Evolutionary conservation across 2,113 vertebrate genomes (phyloP), one percentile per base, ranked within the genome.

Genomic region (Gambusia affinis): DNA sequence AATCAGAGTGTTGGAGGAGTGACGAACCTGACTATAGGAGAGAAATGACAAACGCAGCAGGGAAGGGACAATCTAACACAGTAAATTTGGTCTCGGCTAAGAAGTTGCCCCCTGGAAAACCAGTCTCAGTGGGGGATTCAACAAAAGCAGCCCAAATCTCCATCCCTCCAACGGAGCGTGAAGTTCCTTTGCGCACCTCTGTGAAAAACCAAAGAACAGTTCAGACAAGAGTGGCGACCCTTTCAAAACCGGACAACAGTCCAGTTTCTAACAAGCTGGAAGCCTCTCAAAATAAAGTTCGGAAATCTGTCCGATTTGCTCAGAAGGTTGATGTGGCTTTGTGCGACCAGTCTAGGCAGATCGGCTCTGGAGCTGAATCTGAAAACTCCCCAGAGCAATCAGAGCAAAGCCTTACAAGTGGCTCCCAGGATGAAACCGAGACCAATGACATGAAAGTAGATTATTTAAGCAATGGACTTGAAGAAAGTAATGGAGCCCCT

Each of bases 281-380:
- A 8, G 0, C 2, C 24, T 30, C 14, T 60, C 37, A 69, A 14
- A 69, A 57, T n/a, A 94, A 89, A 91, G 63, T 27, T 12, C 90
- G n/a, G 30, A 94, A 93, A 79, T 71, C 68, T 30, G 94, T 94
- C 0, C 67, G 86, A 8, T 95, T 95, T 82, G 71, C 88, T 69
- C 62, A 72, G 19, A 35, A 67, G 63, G 39, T 88, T 57, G 83
- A 85, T 5, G 54, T 75, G 0, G 37, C 66, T 62, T 60, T 44
- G 27, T 69, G 75, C 39, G 67, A 82, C 11, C 4, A 24, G 27
- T 60, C 72, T 1, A 31, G 27, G 67, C 78, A 81, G 31, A 14
- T 24, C 39, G 78, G 35, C 54, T 42, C 61, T 19, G 78, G 19
- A 31, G n/a, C 3, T 10, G 62, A 76, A 62, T 24, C 64, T 47